Evolutionary conservation across 2,113 vertebrate genomes (phyloP).

Genomic region (Chaetura pelagica): DNA sequence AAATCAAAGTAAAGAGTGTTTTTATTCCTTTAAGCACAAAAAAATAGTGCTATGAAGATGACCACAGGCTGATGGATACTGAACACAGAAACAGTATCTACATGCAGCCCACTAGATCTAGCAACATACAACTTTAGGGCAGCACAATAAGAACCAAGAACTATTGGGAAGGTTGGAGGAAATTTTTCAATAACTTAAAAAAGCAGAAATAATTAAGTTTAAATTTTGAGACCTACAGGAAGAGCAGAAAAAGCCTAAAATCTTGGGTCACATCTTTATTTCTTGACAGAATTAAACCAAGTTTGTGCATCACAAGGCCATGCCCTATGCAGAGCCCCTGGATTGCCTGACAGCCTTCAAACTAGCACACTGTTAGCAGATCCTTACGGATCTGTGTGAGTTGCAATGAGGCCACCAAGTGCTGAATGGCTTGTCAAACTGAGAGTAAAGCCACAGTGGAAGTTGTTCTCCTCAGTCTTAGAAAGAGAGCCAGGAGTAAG

Average conservation of each 20-base stretch:
- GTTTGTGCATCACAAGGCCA: background rate
- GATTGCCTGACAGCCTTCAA: background rate
- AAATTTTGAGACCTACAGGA: background rate
- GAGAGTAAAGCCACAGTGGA: background rate
- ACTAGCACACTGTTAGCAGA: background rate
- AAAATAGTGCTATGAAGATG: background rate
- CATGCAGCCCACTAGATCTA: background rate
- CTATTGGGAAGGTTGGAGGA: fast-evolving
- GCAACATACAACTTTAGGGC: background rate
- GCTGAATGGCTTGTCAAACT: background rate
- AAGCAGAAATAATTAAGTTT: background rate
- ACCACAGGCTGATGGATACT: background rate
- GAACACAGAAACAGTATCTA: background rate
- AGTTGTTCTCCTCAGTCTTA: fast-evolving
- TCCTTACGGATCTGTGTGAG: background rate
- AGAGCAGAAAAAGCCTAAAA: background rate
- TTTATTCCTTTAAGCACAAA: background rate
- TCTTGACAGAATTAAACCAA: background rate
- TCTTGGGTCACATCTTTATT: background rate
- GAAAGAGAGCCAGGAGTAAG: background rate
- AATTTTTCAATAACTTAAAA: background rate
- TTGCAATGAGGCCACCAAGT: background rate
- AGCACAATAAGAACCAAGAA: background rate
- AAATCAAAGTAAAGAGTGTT: background rate
- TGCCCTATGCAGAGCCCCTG: background rate